Percentiles rank a stretch among this genome's conserved stretches.
Conservation (phyloP, 2,113 vertebrate genomes). For the Gasterosteus nipponicus region DNA sequence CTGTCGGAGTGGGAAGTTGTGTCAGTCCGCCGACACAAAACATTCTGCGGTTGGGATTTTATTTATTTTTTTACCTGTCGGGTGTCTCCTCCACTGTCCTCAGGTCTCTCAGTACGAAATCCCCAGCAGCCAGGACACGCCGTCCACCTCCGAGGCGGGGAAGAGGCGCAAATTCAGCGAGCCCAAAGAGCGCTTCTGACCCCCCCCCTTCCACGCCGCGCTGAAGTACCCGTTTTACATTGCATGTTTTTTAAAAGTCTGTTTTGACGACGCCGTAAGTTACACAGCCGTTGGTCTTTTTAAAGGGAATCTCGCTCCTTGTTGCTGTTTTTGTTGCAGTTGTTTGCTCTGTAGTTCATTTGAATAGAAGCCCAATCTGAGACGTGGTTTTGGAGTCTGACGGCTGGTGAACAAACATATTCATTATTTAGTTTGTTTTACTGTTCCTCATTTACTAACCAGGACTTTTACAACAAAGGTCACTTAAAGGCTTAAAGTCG, state of each 20-base stretch:
- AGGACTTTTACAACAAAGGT: slow-evolving; percentile 21
- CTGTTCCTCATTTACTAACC: slow-evolving; percentile 10
- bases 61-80: neutral
- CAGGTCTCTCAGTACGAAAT: slow-evolving; percentile 81
- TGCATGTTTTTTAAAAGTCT: neutral
- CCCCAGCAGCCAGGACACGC: slow-evolving; percentile 84
- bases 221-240: neutral
- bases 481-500: too few species aligned
- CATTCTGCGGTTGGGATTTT: neutral
- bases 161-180: slow-evolving; percentile 92
- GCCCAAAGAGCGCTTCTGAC: slow-evolving; percentile 83
- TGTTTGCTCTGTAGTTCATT: slow-evolving; percentile 2
- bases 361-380: neutral
- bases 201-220: neutral
- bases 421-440: neutral
- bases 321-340: neutral
- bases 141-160: slow-evolving; percentile 39
- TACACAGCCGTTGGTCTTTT: neutral
- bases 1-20: slow-evolving; percentile 33
- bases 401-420: neutral
- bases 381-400: neutral
- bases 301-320: neutral
- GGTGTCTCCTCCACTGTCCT: neutral
- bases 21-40: neutral
- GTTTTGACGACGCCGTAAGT: neutral